Evolutionary conservation across 2,888 invertebrate species (phyloP).

Genomic region (Ashinkailepas kermadecensis): DNA sequence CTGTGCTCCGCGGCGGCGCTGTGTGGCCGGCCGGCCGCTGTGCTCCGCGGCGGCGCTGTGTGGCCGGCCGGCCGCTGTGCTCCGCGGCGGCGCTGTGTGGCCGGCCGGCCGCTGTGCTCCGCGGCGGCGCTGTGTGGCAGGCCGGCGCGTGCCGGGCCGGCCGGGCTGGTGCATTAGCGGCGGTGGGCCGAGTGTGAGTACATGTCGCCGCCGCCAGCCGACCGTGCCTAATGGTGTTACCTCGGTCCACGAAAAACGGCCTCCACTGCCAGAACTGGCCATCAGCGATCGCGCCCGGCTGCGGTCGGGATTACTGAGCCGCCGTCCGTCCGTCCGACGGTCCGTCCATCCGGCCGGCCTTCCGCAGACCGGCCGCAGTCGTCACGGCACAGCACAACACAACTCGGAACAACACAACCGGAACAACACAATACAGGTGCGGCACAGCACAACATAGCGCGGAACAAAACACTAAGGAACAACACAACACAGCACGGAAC

Average conservation of each 20-base stretch:
- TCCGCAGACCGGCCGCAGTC: background rate
- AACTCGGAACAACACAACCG: background rate
- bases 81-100: background rate
- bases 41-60: background rate
- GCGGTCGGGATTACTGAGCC: background rate
- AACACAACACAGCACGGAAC: no score
- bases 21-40: background rate
- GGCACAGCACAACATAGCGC: no score
- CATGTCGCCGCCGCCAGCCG: background rate
- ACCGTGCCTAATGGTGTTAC: slow-evolving; percentile 10
- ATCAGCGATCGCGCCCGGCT: background rate
- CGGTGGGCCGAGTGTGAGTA: background rate
- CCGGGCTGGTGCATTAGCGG: background rate
- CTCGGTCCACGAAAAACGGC: background rate
- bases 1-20: background rate
- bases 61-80: background rate
- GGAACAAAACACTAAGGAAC: no score
- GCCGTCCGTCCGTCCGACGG: background rate
- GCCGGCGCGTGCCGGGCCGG: background rate
- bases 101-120: background rate
- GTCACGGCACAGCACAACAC: background rate
- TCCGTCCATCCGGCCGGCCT: background rate
- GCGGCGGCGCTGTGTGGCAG: background rate
- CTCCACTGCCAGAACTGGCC: background rate
- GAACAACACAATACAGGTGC: background rate